Evolutionary conservation across 1,140 invertebrate genomes (phyloP).

Genomic region (Drosophila bifasciata): DNA sequence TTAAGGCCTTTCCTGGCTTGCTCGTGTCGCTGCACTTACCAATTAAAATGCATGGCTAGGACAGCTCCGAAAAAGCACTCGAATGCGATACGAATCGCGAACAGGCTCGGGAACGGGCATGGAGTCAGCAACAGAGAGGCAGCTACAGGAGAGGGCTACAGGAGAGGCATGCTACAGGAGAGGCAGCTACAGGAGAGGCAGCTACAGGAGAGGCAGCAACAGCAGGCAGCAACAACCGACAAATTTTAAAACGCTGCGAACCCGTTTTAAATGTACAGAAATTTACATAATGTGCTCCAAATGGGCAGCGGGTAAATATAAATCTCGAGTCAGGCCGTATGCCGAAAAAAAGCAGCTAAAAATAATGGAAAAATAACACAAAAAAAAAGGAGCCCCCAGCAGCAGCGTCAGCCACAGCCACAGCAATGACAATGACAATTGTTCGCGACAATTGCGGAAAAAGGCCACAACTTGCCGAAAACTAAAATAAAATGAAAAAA

Average conservation of each 20-base stretch:
- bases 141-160: constrained; percentile 15
- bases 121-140: constrained; percentile 20
- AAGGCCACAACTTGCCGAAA: constrained; percentile 57
- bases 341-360: constrained; percentile 47
- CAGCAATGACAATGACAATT: constrained; percentile 80
- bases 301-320: constrained; percentile 70
- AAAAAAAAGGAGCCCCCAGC: constrained; percentile 6
- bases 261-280: constrained; percentile 66
- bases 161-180: constrained; percentile 15
- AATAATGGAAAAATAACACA: constrained; percentile 12
- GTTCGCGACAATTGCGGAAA: constrained; percentile 75
- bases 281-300: constrained; percentile 79
- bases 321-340: constrained; percentile 60
- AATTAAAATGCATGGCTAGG: constrained; percentile 74
- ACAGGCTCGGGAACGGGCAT: background rate
- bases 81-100: constrained; percentile 54
- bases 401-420: constrained; percentile 14
- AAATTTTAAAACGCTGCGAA: constrained; percentile 57
- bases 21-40: constrained; percentile 49
- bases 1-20: constrained; percentile 43
- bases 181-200: constrained; percentile 23
- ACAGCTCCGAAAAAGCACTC: constrained; percentile 54
- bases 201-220: constrained; percentile 22
- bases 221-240: constrained; percentile 35
- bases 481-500: constrained; percentile 12